Conservation (phyloP, 2,113 vertebrate genomes). For the Callipepla squamata region DNA sequence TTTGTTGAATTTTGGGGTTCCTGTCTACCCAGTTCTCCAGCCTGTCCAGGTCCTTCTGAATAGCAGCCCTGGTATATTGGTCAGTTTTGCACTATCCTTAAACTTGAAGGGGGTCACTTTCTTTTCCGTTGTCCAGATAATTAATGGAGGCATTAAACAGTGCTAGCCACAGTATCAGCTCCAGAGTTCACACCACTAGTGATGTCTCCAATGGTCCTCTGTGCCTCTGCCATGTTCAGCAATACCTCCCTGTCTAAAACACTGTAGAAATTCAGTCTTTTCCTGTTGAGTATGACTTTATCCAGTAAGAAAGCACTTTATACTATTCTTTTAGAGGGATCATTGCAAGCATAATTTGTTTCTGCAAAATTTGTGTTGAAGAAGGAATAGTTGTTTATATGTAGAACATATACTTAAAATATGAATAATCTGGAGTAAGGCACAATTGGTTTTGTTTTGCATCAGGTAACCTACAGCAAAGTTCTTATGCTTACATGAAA, state of each 20-base stretch:
- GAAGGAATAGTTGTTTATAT: background rate
- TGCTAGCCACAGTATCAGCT: background rate
- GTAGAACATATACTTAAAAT: background rate
- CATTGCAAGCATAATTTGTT: background rate
- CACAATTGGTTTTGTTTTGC: background rate
- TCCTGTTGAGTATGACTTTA: background rate
- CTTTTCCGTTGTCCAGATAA: background rate
- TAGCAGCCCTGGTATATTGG: background rate
- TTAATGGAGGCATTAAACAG: background rate
- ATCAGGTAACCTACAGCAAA: background rate
- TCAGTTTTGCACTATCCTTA: background rate
- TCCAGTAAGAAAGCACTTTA: background rate
- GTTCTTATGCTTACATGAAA: background rate
- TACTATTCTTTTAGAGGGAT: background rate
- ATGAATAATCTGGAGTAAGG: background rate
- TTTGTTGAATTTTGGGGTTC: background rate
- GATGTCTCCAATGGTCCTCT: rapidly evolving
- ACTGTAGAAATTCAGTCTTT: background rate
- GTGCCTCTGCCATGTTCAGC: background rate
- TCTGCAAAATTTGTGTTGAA: background rate
- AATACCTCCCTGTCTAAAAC: background rate
- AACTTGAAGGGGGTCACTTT: background rate
- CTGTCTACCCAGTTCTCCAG: background rate
- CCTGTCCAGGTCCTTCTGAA: background rate
- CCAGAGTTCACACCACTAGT: no score